Conservation (phyloP, 2,888 invertebrate genomes). For the Acronicta alni region DNA sequence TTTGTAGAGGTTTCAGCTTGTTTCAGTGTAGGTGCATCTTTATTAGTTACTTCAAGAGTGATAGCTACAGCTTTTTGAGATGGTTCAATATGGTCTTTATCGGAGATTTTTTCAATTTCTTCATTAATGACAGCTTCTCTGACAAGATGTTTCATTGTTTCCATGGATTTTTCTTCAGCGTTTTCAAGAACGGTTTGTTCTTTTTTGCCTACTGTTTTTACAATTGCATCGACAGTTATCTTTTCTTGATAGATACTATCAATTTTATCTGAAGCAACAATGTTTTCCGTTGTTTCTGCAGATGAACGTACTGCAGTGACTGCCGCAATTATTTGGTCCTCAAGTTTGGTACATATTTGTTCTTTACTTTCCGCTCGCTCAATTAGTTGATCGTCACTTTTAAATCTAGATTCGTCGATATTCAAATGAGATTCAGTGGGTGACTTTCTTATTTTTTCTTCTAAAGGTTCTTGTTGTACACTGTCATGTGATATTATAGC, state of each 20-base stretch:
- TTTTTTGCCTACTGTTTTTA: neutral
- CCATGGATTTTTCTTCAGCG: neutral
- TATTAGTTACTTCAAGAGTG: too few species aligned
- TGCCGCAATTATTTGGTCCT: neutral
- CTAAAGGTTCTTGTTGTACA: neutral
- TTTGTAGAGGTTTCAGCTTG: neutral
- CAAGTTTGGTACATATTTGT: neutral
- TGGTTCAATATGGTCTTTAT: neutral
- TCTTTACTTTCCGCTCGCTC: neutral
- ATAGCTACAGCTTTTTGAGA: neutral
- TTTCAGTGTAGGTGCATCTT: neutral
- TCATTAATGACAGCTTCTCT: slow-evolving; percentile 1
- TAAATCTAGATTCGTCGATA: neutral
- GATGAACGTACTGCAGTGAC: neutral
- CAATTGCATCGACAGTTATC: neutral
- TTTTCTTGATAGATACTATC: neutral
- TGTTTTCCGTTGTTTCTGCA: neutral
- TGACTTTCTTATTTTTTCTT: neutral
- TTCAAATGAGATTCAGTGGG: neutral
- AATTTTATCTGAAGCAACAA: neutral
- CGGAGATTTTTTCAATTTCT: neutral
- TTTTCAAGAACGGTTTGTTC: neutral
- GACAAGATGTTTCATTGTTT: neutral
- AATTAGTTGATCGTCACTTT: neutral
- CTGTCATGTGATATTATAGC: slow-evolving; percentile 12